A percentile compares a stretch with the other conserved stretches of the same genome.
Conservation (phyloP, 2,888 invertebrate genomes). For the Chironomus riparius region DNA sequence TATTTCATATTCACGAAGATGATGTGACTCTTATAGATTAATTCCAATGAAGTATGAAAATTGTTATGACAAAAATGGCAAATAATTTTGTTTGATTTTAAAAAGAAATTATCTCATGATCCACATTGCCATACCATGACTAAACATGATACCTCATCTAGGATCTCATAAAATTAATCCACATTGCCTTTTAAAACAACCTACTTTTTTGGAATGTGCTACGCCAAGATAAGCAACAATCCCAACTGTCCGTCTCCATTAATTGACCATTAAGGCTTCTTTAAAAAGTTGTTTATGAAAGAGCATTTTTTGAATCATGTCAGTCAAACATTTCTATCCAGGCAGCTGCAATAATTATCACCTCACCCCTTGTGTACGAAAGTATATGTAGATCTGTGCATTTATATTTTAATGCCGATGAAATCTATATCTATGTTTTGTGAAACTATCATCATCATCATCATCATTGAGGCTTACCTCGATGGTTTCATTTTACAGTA, state of each 20-base stretch:
- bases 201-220: no score
- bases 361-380: background rate
- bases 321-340: background rate
- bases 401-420: background rate
- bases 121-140: no score
- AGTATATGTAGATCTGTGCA: background rate
- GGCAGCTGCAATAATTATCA: slow-evolving; percentile 5
- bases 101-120: no score
- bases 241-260: background rate
- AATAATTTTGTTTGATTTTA: no score
- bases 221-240: no score
- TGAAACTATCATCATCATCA: background rate
- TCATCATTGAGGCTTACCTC: background rate
- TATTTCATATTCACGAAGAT: no score
- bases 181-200: no score
- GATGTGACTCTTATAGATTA: no score
- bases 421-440: background rate
- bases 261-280: background rate
- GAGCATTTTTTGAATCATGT: background rate
- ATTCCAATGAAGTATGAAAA: no score
- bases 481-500: background rate
- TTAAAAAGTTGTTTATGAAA: background rate
- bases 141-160: no score
- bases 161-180: no score
- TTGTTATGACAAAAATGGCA: no score